Evolutionary conservation across 2,113 vertebrate genomes (phyloP), one percentile per base, ranked within the genome.

Genomic region (Megatriorchis doriae): DNA sequence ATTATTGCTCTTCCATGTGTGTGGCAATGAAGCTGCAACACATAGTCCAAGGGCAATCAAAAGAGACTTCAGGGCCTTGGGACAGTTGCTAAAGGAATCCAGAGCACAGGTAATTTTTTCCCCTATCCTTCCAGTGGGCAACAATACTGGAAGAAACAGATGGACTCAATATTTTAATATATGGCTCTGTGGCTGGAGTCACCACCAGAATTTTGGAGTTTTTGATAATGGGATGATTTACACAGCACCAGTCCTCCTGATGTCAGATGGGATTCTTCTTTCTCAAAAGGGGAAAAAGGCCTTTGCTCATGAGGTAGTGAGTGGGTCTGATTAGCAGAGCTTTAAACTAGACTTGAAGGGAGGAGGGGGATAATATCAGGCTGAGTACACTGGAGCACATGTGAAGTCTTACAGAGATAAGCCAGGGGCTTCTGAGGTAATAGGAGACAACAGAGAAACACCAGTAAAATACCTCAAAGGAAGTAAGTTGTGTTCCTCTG

Each of bases 251-350:
- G 32, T 50, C 6, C 32, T 71, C 15, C 38, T 48, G 20, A 23
- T 0, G 0, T 47, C 6, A 3, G 23, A 42, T 48, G 16, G 3
- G n/a, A 56, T 56, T 73, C 5, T 25, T 23, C 34, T 66, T 72
- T 88, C 58, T 42, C 19, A 36, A 32, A 42, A 25, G 1, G 4
- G 7, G 8, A 48, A 47, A 8, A 25, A 1, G 3, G 6, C 36
- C 48, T 56, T 42, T 56, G 31, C 12, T 65, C 25, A n/a, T 7
- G 11, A 65, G 42, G 16, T 73, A 25, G 4, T 4, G 3, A 25
- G 4, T 4, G 3, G 8, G 10, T 3, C 13, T 55, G 10, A 21
- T 31, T 55, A 7, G 15, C 8, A 71, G 27, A 40, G 9, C 4
- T 55, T 87, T 70, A 70, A 53, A 38, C 8, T 81, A 73, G 25